Evolutionary conservation across 1,140 invertebrate species (phyloP), one percentile per base, ranked within the genome.

Genomic region (Antheraea mylitta): DNA sequence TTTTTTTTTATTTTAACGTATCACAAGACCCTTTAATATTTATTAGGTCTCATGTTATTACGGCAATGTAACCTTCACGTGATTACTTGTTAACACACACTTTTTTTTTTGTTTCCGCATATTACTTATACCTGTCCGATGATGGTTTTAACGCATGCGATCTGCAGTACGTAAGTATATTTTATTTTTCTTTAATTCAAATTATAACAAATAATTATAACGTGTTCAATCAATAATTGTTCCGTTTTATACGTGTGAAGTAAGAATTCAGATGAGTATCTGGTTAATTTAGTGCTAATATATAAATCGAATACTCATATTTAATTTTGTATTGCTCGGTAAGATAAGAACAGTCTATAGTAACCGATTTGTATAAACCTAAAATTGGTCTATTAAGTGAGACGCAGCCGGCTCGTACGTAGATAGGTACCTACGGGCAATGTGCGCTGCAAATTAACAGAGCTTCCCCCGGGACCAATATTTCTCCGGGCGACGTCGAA

Each of bases 381-480:
- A 81, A 80, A 85, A 81, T 77, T 73, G 68, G 69, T 75, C 74
- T 69, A 75, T 77, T 81, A 77, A 81, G 81, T 80, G 76, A 70
- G 73, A 78, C 71, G 71, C 73, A 66, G 72, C 66, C 68, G 64
- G 64, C 59, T 72, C 66, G 71, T 80, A 72, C 67, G 72, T 75
- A 74, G 73, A 73, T 78, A 75, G 71, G 70, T 85, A 83, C 72
- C 73, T 75, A 76, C 75, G 70, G 71, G 76, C 72, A 83, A 77
- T 79, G 82, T 81, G 80, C 82, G 79, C 83, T 76, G 80, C 80
- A 88, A 90, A 90, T 90, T 83, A 90, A 89, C 87, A 84, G 79
- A 75, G 81, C 78, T 83, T 88, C 85, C 83, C 86, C 71, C 70
- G 80, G 72, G 83, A 81, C 83, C 87, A 85, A 90, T 90, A 90